Conservation (phyloP, 2,888 invertebrate species). For the Cecidostiba fungosa region DNA sequence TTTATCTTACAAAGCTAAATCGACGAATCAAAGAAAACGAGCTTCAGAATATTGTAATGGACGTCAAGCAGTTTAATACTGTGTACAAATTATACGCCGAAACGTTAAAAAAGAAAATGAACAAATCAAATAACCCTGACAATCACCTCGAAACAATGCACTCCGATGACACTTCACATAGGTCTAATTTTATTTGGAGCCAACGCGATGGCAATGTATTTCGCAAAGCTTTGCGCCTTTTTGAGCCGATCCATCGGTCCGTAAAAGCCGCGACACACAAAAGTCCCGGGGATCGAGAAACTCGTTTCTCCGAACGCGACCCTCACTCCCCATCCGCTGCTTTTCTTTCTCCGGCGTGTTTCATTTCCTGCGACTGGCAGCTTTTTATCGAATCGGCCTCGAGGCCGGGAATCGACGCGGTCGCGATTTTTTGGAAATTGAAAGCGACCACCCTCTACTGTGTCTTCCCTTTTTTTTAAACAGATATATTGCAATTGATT, state of each 20-base stretch:
- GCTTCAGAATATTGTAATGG: too few relatives aligned
- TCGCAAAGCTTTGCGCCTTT: neutral
- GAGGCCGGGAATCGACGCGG: conserved; percentile 36
- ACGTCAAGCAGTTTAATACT: too few relatives aligned
- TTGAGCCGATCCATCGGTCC: conserved; percentile 43
- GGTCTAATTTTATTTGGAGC: conserved; percentile 53
- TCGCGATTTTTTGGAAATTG: conserved; percentile 58
- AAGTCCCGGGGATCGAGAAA: conserved; percentile 43
- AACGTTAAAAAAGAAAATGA: too few relatives aligned
- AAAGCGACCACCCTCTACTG: neutral
- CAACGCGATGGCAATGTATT: neutral
- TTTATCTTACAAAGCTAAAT: too few relatives aligned
- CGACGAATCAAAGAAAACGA: too few relatives aligned
- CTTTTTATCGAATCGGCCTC: conserved; percentile 60
- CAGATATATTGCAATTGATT: neutral
- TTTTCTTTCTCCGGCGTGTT: conserved; percentile 50
- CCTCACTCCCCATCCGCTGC: conserved; percentile 8
- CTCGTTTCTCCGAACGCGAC: conserved; percentile 24
- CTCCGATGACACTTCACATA: neutral
- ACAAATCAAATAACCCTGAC: neutral
- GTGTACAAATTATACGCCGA: too few relatives aligned
- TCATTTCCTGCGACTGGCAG: conserved; percentile 64
- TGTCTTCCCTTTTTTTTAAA: neutral
- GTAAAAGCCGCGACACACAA: conserved; percentile 59
- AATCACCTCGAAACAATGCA: neutral